phyloP scores from a whole-genome alignment of 2,113 vertebrate species.

The Chaetorhynchus papuensis region DNA sequence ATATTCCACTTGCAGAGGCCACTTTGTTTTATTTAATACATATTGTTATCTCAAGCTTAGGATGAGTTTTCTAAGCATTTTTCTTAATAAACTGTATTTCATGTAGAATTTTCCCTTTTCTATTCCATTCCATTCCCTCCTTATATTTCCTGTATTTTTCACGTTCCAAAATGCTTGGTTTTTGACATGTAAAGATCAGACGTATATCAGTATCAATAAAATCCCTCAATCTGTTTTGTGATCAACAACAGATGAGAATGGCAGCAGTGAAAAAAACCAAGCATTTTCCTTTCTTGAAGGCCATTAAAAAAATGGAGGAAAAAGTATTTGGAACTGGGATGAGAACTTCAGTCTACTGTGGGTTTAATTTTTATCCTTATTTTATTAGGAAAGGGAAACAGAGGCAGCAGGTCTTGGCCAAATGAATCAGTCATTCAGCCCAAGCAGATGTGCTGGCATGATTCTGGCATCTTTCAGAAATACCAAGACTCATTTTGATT shows the following conservation, averaged over 20 bases:
- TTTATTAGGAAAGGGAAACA: constrained; percentile 40
- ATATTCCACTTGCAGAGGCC: not conserved
- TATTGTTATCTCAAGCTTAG: not conserved
- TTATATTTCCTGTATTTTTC: not conserved
- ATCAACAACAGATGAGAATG: constrained; percentile 35
- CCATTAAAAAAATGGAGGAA: not conserved
- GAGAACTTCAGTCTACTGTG: not conserved
- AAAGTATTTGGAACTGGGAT: not conserved
- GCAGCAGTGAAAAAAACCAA: not conserved
- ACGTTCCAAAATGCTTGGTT: not conserved
- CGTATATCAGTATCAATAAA: not conserved
- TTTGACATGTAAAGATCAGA: not conserved
- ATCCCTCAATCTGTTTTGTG: not conserved
- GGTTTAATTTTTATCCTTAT: constrained; percentile 44
- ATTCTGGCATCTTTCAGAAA: not conserved
- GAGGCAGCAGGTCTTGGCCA: constrained; percentile 8
- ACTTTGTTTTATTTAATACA: not conserved
- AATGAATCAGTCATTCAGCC: not conserved
- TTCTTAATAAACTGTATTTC: not conserved
- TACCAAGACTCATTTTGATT: constrained; percentile 9
- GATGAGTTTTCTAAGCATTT: not conserved
- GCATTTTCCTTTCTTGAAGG: not conserved
- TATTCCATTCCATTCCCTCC: not conserved
- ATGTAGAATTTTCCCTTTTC: not conserved
- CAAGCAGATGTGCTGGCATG: constrained; percentile 44